Evolutionary conservation across 2,113 vertebrate species (phyloP).

Genomic region (Halcyon senegalensis): DNA sequence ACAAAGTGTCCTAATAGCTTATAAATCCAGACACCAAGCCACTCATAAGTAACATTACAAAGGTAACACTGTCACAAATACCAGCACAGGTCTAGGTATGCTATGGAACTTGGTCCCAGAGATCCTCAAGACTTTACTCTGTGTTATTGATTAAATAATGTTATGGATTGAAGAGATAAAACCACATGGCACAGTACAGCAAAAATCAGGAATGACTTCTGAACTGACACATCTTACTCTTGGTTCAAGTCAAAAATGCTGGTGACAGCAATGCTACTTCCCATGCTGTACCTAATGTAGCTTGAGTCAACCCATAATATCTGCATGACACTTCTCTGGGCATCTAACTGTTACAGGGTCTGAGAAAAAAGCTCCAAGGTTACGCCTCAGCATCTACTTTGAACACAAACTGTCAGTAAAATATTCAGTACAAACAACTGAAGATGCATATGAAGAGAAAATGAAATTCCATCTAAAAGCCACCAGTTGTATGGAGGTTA

Average conservation of each 20-base stretch:
- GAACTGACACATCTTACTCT: not conserved
- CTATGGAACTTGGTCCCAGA: not conserved
- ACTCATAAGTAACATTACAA: not conserved
- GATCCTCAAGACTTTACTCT: not conserved
- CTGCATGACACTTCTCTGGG: not conserved
- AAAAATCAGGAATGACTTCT: not conserved
- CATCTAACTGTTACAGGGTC: not conserved
- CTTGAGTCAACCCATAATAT: not conserved
- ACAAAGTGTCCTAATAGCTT: not conserved
- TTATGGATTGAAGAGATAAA: not conserved
- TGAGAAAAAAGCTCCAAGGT: not conserved
- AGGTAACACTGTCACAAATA: not conserved
- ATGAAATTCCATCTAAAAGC: not conserved
- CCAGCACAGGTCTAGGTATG: not conserved
- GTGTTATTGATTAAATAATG: not conserved
- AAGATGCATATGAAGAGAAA: not conserved
- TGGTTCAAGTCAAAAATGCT: not conserved
- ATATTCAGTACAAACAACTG: not conserved
- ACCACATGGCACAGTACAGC: rapidly evolving
- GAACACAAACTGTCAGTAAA: not conserved
- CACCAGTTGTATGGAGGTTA: not conserved
- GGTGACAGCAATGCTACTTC: not conserved
- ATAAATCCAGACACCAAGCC: not conserved
- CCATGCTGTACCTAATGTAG: not conserved
- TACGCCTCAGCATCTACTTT: not conserved